Base-by-base conservation (phyloP, 2,888 invertebrate species). In the Argynnis bischoffii region DNA sequence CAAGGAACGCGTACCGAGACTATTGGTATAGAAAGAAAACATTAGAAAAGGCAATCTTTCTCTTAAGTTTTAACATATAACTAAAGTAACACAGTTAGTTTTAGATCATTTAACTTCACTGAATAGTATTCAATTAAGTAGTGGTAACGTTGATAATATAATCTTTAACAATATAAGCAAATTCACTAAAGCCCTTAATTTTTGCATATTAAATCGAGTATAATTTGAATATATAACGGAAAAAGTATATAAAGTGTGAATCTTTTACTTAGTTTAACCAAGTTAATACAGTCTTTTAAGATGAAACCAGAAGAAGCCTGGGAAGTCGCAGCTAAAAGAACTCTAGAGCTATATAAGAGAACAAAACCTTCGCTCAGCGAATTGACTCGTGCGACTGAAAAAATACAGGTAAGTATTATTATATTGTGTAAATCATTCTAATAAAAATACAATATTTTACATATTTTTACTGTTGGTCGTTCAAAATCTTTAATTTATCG, bases 11-110 rank as follows among this genome's bases (percentile, higher is more conserved):
- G 0, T 90, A 88, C 75, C 80, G 85, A 0, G 91, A 92, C 60
- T 92, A 89, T 67, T 89, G 89, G 87, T 92, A 90, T 66, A 80
- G 87, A 53, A 91, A 86, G 81, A 84, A 82, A 26, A 51, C 85
- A 8, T 69, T 92, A 69, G 78, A 85, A 70, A 78, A 85, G 56
- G 50, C 50, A 60, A 16, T 31, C 48, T 15, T 31, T 6, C 31
- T 26, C 15, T 14, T 15, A 15, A 15, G 54, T 14, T 18, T 14
- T 26, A 15, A 14, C 11, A 48, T 16, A 21, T 14, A n/a, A 18
- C 15, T 47, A 3, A 18, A 13, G 16, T 8, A 8, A 18, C 18
- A n/a, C 18, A 53, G 2, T 53, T 18, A 53, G 3, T 31, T 31
- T 31, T 31, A 5, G 5, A 3, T 31, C 31, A 6, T 35, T 35